Conservation (phyloP, 2,888 invertebrate species). For the Operophtera brumata region DNA sequence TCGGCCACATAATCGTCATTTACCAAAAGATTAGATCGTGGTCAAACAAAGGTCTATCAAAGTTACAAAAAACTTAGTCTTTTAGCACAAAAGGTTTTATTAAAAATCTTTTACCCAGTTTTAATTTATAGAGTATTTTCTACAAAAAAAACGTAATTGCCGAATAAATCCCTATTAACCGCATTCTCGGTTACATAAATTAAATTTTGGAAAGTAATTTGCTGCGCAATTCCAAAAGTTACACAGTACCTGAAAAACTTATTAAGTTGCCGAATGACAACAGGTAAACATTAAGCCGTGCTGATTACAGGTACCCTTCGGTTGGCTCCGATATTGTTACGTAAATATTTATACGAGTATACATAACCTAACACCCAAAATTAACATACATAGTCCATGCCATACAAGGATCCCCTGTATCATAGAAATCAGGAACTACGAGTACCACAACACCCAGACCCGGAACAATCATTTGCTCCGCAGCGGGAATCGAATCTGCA, state of each 20-base stretch:
- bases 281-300: slow-evolving; percentile 44
- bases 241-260: slow-evolving; percentile 26
- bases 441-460: no score
- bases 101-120: neutral
- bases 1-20: no score
- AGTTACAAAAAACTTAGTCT: no score
- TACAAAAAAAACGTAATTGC: slow-evolving; percentile 3
- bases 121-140: slow-evolving; percentile 6
- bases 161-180: slow-evolving; percentile 26
- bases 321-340: slow-evolving; percentile 10
- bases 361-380: no score
- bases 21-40: no score
- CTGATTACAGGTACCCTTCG: slow-evolving; percentile 26
- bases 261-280: slow-evolving; percentile 40
- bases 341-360: no score
- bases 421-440: no score
- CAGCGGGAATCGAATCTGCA: no score
- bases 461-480: no score
- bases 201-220: slow-evolving; percentile 15
- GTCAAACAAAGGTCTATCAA: no score
- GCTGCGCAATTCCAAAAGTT: slow-evolving; percentile 26
- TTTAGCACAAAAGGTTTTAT: neutral
- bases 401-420: no score
- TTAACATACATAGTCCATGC: no score
- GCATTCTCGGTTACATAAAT: slow-evolving; percentile 20